Conservation (phyloP, 2,797 vertebrate species). For the Philypnodon macrostomus region DNA sequence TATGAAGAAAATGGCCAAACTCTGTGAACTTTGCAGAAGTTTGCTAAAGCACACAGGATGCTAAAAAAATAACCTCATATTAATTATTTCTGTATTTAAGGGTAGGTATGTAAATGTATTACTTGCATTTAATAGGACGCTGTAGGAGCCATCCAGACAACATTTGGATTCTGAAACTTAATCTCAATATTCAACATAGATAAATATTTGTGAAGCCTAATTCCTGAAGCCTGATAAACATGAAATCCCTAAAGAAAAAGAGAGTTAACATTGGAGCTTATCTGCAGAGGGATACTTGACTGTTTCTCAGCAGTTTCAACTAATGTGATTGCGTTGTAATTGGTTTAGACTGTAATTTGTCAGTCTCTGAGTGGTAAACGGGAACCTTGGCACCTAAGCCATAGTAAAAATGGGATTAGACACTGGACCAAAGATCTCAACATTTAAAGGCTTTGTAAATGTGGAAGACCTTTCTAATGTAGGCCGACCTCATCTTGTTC, state of each 20-base stretch:
- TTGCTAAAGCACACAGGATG: not conserved
- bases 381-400: not conserved
- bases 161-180: too few relatives aligned
- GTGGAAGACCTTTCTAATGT: slow-evolving; percentile 4
- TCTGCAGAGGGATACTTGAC: slow-evolving; percentile 4
- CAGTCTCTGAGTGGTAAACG: slow-evolving; percentile 2
- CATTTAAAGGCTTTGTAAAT: not conserved
- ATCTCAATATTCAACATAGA: too few relatives aligned
- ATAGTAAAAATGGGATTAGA: slow-evolving; percentile 5
- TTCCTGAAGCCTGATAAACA: too few relatives aligned
- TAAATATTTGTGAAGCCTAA: too few relatives aligned
- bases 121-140: too few relatives aligned
- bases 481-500: slow-evolving; percentile 22
- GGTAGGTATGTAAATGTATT: too few relatives aligned
- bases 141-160: too few relatives aligned
- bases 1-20: slow-evolving; percentile 1
- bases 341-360: slow-evolving; percentile 5
- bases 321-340: slow-evolving; percentile 21
- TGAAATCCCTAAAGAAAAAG: too few relatives aligned
- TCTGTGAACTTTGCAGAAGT: not conserved
- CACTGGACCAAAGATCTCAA: slow-evolving; percentile 2
- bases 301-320: slow-evolving; percentile 9
- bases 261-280: slow-evolving; percentile 1
- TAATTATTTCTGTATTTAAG: too few relatives aligned
- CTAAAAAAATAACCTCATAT: too few relatives aligned